These are phyloP conservation scores for Rhynchotus rufescens DNA, from an alignment of 2,797 vertebrate species.

Conservation along the genomic window DNA sequence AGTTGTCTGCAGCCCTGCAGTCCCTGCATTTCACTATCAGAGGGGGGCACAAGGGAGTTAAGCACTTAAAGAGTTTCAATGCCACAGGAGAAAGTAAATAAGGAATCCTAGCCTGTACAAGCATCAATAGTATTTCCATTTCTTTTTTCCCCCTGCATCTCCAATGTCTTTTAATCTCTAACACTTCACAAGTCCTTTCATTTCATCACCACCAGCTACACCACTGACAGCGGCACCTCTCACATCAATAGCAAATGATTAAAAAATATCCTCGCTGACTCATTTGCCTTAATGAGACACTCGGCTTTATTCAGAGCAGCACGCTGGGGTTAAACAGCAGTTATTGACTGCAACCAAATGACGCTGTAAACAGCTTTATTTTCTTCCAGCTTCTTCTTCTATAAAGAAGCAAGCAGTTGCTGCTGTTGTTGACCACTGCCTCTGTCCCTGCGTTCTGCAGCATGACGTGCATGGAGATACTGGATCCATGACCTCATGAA, in stretches of 20 bases:
- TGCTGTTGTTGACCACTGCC: neutral
- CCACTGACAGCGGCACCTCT: neutral
- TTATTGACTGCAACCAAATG: neutral
- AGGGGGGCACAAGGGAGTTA: neutral
- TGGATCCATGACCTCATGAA: neutral
- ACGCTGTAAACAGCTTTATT: neutral
- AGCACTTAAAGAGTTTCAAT: neutral
- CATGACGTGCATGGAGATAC: neutral
- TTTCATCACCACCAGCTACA: neutral
- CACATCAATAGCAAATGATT: neutral
- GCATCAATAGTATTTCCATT: neutral
- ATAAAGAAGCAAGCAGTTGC: neutral
- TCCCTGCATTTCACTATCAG: neutral
- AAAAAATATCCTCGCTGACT: neutral
- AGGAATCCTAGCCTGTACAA: neutral
- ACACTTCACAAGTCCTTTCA: neutral
- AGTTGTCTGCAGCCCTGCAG: neutral
- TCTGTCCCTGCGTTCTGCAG: neutral
- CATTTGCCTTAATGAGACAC: conserved; percentile 21
- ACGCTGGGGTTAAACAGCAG: neutral
- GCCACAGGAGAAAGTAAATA: neutral
- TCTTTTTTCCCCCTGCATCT: neutral
- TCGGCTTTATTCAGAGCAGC: neutral
- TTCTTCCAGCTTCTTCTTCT: neutral
- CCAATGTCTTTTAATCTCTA: neutral